phyloP scores from a whole-genome alignment of 2,113 vertebrate genomes.

The Promerops cafer region DNA sequence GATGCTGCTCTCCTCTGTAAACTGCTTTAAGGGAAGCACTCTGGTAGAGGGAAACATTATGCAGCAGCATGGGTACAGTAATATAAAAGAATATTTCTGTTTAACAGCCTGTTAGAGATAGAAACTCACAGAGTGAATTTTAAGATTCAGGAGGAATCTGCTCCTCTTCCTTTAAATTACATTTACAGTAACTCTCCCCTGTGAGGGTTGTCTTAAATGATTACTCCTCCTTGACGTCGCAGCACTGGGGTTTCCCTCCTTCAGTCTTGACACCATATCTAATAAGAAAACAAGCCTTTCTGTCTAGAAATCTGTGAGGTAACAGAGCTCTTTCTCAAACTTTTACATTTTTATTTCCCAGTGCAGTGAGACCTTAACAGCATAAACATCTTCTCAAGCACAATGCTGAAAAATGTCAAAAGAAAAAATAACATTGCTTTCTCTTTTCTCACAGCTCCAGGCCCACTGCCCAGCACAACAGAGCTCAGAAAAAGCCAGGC shows the following conservation, averaged over 20 bases:
- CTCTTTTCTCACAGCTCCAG: neutral
- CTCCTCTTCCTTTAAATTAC: neutral
- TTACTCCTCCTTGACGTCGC: neutral
- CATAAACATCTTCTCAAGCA: neutral
- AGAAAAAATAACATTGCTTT: neutral
- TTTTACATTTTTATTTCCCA: constrained; percentile 8
- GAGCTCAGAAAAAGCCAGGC: neutral
- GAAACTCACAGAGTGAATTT: neutral
- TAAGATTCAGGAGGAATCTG: neutral
- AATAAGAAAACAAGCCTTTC: neutral
- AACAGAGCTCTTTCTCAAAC: neutral
- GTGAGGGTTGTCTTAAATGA: neutral
- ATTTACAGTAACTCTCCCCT: neutral
- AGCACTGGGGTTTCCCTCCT: neutral
- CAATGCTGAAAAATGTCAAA: neutral
- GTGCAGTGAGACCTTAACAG: neutral
- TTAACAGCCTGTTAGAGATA: neutral
- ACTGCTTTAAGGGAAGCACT: neutral
- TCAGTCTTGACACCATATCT: neutral
- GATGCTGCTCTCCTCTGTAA: neutral
- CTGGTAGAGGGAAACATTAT: neutral
- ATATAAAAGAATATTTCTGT: neutral
- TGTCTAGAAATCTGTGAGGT: neutral
- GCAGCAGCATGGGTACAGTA: neutral
- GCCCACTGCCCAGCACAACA: neutral